Conservation (phyloP, 2,888 invertebrate species). For the Gonocerus acuteangulatus region DNA sequence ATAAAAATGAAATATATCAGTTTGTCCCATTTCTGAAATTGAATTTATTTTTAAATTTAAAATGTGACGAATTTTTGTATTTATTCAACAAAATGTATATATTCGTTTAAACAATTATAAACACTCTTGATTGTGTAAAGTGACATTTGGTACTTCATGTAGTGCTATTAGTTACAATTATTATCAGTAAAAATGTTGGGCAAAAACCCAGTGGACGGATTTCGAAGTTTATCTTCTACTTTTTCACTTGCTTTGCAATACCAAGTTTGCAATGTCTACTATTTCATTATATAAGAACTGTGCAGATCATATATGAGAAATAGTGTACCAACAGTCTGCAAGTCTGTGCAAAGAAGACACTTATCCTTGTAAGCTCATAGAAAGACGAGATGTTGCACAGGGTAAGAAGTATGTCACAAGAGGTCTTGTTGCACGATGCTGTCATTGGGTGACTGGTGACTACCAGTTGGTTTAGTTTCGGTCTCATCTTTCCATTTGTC, state of each 20-base stretch:
- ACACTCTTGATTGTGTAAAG: constrained; percentile 16
- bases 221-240: constrained; percentile 7
- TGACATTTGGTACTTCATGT: constrained; percentile 12
- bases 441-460: constrained; percentile 37
- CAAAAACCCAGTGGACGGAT: constrained; percentile 23
- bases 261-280: constrained; percentile 16
- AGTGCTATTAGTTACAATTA: constrained; percentile 21
- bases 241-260: constrained; percentile 19
- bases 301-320: constrained; percentile 34
- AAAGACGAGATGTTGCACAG: constrained; percentile 38
- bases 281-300: constrained; percentile 33
- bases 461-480: constrained; percentile 51
- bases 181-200: constrained; percentile 26
- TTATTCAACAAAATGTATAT: too few species aligned
- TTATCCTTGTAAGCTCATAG: constrained; percentile 36
- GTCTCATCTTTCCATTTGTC: constrained; percentile 98
- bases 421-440: constrained; percentile 36
- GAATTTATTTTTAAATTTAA: too few species aligned
- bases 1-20: too few species aligned
- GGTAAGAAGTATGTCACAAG: constrained; percentile 39
- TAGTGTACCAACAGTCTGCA: constrained; percentile 31
- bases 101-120: too few species aligned
- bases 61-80: too few species aligned
- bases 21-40: too few species aligned
- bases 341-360: constrained; percentile 31